These are phyloP conservation scores for Charaxes varanes DNA, from an alignment of 1,140 invertebrate species.

Conservation along the genomic window DNA sequence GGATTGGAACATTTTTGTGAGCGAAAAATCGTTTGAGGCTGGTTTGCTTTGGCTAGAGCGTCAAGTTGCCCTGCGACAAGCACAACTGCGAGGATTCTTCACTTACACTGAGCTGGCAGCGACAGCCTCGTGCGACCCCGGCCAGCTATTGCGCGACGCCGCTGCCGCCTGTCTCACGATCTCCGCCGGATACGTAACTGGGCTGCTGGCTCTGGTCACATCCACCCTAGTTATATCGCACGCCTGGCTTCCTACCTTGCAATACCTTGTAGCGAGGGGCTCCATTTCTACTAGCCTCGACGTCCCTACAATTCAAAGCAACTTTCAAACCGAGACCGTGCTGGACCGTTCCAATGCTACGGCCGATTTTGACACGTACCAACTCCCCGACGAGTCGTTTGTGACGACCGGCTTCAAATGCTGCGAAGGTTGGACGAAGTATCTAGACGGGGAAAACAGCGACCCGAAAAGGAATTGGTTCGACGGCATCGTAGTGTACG, in stretches of 20 bases:
- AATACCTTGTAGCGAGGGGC: constrained; percentile 11
- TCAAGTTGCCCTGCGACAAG: constrained; percentile 82
- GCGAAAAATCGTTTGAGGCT: constrained; percentile 81
- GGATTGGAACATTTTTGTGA: constrained; percentile 90
- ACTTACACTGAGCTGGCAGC: constrained; percentile 88
- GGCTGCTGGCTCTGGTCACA: constrained; percentile 81
- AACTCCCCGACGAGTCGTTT: constrained; percentile 15
- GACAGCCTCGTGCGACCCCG: constrained; percentile 75
- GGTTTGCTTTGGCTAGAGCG: constrained; percentile 80
- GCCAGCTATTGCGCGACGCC: constrained; percentile 70
- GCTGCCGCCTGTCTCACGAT: constrained; percentile 78
- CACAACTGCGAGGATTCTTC: constrained; percentile 85
- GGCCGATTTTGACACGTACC: constrained; percentile 10
- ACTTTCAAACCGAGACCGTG: constrained; percentile 9
- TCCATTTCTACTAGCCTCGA: constrained; percentile 9
- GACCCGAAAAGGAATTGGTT: constrained; percentile 30
- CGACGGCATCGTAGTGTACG: constrained; percentile 25
- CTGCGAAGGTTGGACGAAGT: constrained; percentile 40
- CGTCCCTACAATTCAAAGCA: constrained; percentile 15
- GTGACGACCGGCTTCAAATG: constrained; percentile 25
- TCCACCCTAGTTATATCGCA: constrained; percentile 80
- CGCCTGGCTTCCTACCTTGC: constrained; percentile 24
- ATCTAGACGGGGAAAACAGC: constrained; percentile 26
- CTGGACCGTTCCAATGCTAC: constrained; percentile 12
- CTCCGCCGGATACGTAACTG: constrained; percentile 81